phyloP scores from a whole-genome alignment of 2,113 vertebrate genomes.

The Nymphicus hollandicus region DNA sequence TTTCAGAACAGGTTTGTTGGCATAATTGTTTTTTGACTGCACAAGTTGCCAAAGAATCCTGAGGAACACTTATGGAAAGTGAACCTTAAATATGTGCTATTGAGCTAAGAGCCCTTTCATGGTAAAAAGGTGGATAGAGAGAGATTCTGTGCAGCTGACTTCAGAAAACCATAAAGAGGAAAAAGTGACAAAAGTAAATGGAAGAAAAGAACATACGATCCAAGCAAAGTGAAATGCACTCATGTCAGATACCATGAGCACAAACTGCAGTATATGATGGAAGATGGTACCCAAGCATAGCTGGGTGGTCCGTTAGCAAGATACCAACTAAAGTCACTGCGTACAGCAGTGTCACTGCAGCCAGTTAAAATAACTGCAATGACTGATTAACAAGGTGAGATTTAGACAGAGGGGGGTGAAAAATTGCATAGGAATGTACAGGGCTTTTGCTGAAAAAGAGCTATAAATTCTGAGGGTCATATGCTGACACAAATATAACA shows the following conservation, averaged over 20 bases:
- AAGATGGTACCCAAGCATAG: background rate
- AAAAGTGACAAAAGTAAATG: background rate
- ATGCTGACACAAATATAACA: background rate
- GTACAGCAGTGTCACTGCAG: background rate
- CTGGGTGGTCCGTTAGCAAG: background rate
- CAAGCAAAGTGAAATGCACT: background rate
- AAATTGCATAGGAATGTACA: rapidly evolving
- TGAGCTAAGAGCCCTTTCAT: background rate
- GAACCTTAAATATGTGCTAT: background rate
- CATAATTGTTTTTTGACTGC: background rate
- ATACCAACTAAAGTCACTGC: background rate
- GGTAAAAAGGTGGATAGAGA: background rate
- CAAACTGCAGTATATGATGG: background rate
- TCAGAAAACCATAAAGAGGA: background rate
- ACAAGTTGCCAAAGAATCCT: background rate
- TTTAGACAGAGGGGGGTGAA: background rate
- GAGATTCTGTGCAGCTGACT: background rate
- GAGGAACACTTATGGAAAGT: background rate
- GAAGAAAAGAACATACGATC: background rate
- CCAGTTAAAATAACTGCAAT: background rate
- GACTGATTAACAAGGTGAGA: background rate
- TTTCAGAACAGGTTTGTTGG: constrained; percentile 26
- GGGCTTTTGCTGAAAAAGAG: background rate
- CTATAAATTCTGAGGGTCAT: background rate
- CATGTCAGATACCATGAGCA: background rate